phyloP scores from a whole-genome alignment of 2,888 invertebrate species.

The Xestia c-nigrum region DNA sequence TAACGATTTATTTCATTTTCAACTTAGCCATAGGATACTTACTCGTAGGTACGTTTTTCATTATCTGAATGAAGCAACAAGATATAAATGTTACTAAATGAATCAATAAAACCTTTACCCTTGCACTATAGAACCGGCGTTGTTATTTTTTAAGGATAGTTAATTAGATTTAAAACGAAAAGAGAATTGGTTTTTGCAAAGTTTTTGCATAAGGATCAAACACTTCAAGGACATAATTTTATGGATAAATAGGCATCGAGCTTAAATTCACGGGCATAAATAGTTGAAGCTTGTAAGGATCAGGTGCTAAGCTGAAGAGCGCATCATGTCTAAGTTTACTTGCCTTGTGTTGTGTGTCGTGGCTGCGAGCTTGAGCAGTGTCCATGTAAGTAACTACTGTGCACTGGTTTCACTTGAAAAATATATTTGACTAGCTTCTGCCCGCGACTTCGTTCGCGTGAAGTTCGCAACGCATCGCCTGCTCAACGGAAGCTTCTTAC shows the following conservation, averaged over 20 bases:
- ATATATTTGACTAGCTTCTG: too few species aligned
- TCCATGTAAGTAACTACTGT: slow-evolving; percentile 45
- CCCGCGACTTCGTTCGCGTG: too few species aligned
- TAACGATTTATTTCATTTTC: background rate
- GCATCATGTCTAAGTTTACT: slow-evolving; percentile 48
- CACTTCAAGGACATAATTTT: slow-evolving; percentile 13
- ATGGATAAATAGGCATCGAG: slow-evolving; percentile 27
- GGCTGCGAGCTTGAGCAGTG: slow-evolving; percentile 32
- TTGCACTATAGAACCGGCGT: background rate
- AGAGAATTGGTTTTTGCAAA: background rate
- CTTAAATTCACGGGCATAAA: slow-evolving; percentile 2
- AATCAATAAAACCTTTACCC: background rate
- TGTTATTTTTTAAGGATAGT: background rate
- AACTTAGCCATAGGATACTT: background rate
- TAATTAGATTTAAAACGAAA: background rate
- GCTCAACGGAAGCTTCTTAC: too few species aligned
- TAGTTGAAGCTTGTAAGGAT: slow-evolving; percentile 10
- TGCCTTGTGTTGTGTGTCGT: slow-evolving; percentile 31
- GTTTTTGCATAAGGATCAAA: slow-evolving; percentile 12
- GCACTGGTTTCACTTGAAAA: background rate
- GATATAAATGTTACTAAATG: background rate
- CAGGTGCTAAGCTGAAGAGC: slow-evolving; percentile 1
- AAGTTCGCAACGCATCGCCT: too few species aligned
- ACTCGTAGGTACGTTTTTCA: background rate
- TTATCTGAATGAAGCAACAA: background rate